Evolutionary conservation across 2,113 vertebrate species (phyloP).

Genomic region (Poecilia latipinna): DNA sequence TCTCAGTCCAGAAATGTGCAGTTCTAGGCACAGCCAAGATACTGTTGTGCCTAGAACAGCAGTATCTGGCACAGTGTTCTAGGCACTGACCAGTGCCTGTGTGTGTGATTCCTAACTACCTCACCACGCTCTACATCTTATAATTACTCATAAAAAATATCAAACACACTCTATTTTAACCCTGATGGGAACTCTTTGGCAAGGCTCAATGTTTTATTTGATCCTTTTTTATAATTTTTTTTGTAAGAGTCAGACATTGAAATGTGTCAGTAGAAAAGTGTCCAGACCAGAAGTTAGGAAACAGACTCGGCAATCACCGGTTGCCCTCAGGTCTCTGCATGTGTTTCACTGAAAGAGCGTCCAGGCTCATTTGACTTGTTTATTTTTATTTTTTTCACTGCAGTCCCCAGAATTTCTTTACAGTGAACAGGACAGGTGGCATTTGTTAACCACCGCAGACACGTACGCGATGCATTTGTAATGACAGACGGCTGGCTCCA

Average conservation of each 20-base stretch:
- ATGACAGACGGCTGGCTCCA: constrained; percentile 11
- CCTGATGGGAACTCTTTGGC: too few relatives aligned
- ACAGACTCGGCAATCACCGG: neutral
- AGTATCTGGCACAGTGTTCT: too few relatives aligned
- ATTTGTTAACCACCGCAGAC: constrained; percentile 32
- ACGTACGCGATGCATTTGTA: constrained; percentile 21
- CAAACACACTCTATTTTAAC: too few relatives aligned
- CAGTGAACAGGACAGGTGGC: constrained; percentile 38
- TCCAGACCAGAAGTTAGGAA: neutral
- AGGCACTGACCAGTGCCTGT: too few relatives aligned
- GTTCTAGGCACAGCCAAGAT: too few relatives aligned
- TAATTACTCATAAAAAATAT: too few relatives aligned
- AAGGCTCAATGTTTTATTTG: too few relatives aligned
- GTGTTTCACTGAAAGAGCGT: neutral
- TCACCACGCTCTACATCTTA: too few relatives aligned
- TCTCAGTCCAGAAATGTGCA: too few relatives aligned
- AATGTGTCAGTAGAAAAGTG: neutral
- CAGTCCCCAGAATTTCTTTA: constrained; percentile 5
- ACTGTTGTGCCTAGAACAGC: too few relatives aligned
- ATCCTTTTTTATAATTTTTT: too few relatives aligned
- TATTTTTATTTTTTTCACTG: constrained; percentile 9
- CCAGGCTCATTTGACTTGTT: neutral
- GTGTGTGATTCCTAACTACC: too few relatives aligned
- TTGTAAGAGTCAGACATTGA: neutral
- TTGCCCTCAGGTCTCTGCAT: neutral